A percentile compares a stretch with the other conserved stretches of the same genome.
Evolutionary conservation across 2,888 invertebrate genomes (phyloP).

Genomic region (Eristalis tenax): DNA sequence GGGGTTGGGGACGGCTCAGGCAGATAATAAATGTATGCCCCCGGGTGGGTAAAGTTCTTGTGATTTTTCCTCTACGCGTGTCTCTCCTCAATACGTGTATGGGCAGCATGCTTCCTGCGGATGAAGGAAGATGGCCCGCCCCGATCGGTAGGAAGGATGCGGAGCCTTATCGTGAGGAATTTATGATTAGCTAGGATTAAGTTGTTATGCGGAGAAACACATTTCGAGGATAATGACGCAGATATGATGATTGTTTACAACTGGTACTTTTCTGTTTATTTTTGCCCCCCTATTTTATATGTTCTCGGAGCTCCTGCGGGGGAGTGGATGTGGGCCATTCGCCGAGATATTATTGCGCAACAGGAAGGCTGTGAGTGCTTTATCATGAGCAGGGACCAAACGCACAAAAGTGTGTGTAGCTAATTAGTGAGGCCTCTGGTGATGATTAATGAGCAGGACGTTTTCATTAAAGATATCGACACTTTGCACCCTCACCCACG

Average conservation of each 20-base stretch:
- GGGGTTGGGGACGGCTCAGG: background rate
- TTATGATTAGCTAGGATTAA: slow-evolving; percentile 54
- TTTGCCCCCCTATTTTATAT: background rate
- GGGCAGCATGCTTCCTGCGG: background rate
- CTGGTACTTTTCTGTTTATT: slow-evolving; percentile 7
- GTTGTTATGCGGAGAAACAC: slow-evolving; percentile 21
- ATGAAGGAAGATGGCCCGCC: slow-evolving; percentile 9
- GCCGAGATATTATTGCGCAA: background rate
- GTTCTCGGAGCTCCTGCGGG: background rate
- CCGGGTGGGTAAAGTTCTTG: slow-evolving; percentile 49
- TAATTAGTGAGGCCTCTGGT: slow-evolving; percentile 1
- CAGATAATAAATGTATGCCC: slow-evolving; percentile 59
- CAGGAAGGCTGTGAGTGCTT: background rate
- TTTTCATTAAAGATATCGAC: background rate
- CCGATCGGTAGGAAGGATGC: background rate
- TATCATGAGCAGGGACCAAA: slow-evolving; percentile 2
- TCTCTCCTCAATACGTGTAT: background rate
- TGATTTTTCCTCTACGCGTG: slow-evolving; percentile 1
- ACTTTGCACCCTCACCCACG: background rate
- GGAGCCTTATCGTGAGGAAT: slow-evolving; percentile 34
- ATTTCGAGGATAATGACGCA: slow-evolving; percentile 24
- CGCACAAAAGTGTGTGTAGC: background rate
- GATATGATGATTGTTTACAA: slow-evolving; percentile 47
- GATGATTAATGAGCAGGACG: slow-evolving; percentile 12
- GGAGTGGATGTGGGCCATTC: background rate